These are phyloP conservation scores for Iphiclides podalirius DNA, from an alignment of 2,888 invertebrate species.

Conservation along the genomic window DNA sequence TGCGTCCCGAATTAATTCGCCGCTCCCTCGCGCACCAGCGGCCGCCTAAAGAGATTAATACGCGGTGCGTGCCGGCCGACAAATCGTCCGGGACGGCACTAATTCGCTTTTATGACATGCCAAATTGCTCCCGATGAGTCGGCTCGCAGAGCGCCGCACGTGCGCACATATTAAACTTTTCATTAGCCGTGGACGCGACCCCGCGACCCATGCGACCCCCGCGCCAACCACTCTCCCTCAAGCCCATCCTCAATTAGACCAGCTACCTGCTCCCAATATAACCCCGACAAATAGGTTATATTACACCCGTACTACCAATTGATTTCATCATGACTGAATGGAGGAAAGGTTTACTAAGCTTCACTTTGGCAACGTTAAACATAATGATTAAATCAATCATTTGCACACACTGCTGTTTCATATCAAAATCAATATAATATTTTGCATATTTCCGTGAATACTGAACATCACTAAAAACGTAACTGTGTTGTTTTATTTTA, in stretches of 20 bases:
- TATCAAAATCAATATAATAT: too few species aligned
- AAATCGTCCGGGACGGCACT: conserved; percentile 40
- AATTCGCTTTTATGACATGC: conserved; percentile 78
- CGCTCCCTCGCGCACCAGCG: conserved; percentile 15
- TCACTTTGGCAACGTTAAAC: too few species aligned
- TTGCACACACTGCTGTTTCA: too few species aligned
- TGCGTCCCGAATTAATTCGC: conserved; percentile 32
- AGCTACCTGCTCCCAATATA: not conserved
- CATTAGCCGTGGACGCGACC: conserved; percentile 19
- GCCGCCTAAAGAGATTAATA: conserved; percentile 26
- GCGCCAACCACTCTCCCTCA: not conserved
- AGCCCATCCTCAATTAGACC: not conserved
- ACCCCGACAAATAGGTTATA: not conserved
- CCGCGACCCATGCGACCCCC: not conserved
- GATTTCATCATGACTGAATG: too few species aligned
- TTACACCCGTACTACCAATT: too few species aligned
- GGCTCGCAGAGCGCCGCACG: conserved; percentile 38
- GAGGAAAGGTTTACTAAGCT: too few species aligned
- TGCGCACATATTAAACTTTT: conserved; percentile 22
- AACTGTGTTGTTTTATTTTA: too few species aligned
- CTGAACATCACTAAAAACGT: too few species aligned
- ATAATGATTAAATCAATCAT: too few species aligned
- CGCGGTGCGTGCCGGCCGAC: conserved; percentile 34
- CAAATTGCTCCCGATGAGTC: conserved; percentile 75
- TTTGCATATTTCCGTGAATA: too few species aligned